These are phyloP conservation scores for Melanaphis sacchari DNA, from an alignment of 1,140 invertebrate genomes.

Conservation along the genomic window DNA sequence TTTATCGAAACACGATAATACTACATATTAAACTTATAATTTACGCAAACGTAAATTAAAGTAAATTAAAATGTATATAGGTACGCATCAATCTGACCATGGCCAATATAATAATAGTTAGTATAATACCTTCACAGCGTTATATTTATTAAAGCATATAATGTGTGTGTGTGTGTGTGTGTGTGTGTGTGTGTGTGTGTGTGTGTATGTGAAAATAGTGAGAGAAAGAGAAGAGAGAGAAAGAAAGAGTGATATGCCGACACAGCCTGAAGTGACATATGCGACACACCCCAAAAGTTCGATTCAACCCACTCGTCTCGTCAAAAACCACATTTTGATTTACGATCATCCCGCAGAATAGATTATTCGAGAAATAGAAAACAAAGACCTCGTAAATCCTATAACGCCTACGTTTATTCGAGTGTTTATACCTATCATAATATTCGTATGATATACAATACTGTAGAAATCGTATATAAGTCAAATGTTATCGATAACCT, in stretches of 20 bases:
- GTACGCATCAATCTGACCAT: not conserved
- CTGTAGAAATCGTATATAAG: not conserved
- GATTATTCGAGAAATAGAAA: not conserved
- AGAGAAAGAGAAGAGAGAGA: not conserved
- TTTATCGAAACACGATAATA: not conserved
- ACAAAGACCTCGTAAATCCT: not conserved
- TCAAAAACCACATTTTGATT: not conserved
- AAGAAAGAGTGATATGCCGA: not conserved
- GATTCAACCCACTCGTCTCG: not conserved
- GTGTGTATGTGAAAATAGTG: too few relatives aligned
- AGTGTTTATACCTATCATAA: not conserved
- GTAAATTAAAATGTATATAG: not conserved
- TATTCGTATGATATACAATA: not conserved
- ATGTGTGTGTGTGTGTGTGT: too few relatives aligned
- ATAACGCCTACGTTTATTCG: not conserved
- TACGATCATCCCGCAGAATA: not conserved
- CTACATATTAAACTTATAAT: not conserved
- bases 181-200: not conserved
- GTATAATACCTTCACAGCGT: not conserved
- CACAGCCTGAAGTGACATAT: not conserved
- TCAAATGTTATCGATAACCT: not conserved
- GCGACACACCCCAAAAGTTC: constrained; percentile 8
- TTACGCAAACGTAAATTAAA: not conserved
- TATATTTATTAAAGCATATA: not conserved
- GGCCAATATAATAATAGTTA: not conserved